Percentiles rank a stretch among this genome's conserved stretches.
Conservation (phyloP, 2,113 vertebrate species). For the Rhabdomys dilectus region DNA sequence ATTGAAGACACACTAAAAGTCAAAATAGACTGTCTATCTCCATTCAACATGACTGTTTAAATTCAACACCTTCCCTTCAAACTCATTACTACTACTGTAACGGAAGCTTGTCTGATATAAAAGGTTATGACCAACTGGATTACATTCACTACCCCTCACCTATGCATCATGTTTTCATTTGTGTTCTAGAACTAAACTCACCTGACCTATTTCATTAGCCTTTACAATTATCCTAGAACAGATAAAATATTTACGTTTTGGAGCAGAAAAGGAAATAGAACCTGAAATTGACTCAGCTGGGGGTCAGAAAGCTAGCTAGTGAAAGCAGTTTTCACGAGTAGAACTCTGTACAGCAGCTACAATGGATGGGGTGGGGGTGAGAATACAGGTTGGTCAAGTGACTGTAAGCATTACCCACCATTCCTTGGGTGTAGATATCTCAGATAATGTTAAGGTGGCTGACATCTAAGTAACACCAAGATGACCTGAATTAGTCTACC, state of each 20-base stretch:
- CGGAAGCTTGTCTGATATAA: background rate
- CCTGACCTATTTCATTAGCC: background rate
- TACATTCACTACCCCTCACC: background rate
- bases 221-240: conserved; percentile 13
- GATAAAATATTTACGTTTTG: conserved; percentile 10
- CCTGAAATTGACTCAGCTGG: background rate
- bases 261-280: conserved; percentile 47
- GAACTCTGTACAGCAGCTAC: conserved; percentile 29
- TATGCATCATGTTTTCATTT: background rate
- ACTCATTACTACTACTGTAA: background rate
- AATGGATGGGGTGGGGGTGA: background rate
- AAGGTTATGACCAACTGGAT: background rate
- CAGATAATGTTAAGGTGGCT: background rate
- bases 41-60: background rate
- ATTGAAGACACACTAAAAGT: background rate
- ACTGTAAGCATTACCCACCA: background rate
- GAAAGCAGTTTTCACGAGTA: background rate
- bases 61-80: conserved; percentile 17
- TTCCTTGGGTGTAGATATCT: background rate
- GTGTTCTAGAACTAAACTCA: conserved; percentile 30
- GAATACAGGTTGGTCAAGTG: background rate
- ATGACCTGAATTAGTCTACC: background rate
- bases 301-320: background rate
- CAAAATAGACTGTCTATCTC: background rate
- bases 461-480: background rate